Conservation (phyloP, 2,797 vertebrate species). For the Kryptopterus vitreolus region DNA sequence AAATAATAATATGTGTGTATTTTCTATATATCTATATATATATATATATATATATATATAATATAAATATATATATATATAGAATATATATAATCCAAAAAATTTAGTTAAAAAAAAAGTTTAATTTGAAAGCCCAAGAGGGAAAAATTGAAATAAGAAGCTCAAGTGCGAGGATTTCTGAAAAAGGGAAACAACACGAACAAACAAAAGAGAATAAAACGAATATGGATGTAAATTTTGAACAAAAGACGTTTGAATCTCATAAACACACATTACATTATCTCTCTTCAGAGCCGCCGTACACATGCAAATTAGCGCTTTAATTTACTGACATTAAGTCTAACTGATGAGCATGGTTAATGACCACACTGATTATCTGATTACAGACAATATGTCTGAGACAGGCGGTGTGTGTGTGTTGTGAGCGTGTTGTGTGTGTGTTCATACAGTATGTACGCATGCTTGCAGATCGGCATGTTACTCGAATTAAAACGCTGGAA, state of each 20-base stretch:
- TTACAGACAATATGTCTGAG: constrained; percentile 33
- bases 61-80: too few species aligned
- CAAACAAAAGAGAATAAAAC: background rate
- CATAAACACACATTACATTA: background rate
- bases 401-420: background rate
- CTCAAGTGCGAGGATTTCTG: too few species aligned
- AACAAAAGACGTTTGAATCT: constrained; percentile 18
- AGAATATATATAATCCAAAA: too few species aligned
- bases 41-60: too few species aligned
- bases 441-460: background rate
- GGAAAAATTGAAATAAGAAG: too few species aligned
- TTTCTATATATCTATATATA: too few species aligned
- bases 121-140: too few species aligned
- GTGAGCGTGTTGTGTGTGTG: background rate
- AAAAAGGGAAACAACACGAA: too few species aligned
- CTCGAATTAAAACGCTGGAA: too few species aligned
- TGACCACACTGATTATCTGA: constrained; percentile 41
- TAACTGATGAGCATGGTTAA: constrained; percentile 30
- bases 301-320: constrained; percentile 63
- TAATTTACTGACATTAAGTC: constrained; percentile 53
- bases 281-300: background rate
- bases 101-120: too few species aligned
- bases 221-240: background rate
- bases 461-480: too few species aligned
- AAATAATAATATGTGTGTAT: too few species aligned